phyloP scores from a whole-genome alignment of 2,888 invertebrate species.

The Lucinisca nassula region DNA sequence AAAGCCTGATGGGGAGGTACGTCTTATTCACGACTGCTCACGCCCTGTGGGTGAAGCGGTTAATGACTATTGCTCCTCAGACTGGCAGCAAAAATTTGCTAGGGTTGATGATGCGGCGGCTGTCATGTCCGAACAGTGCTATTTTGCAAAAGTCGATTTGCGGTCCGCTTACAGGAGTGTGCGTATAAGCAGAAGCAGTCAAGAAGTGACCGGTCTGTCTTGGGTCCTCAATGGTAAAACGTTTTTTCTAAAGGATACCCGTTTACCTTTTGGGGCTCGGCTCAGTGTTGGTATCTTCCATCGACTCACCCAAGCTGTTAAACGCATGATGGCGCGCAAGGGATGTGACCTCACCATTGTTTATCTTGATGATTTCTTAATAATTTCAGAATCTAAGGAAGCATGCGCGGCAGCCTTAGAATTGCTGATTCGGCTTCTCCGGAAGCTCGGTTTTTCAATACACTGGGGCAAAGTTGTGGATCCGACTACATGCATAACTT shows the following conservation, averaged over 20 bases:
- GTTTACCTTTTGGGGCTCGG: neutral
- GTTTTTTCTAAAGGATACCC: neutral
- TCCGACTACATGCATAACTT: neutral
- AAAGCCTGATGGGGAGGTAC: neutral
- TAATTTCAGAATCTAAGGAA: neutral
- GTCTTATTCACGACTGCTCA: neutral
- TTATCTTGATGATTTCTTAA: neutral
- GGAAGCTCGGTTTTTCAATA: conserved; percentile 4
- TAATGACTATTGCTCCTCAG: neutral
- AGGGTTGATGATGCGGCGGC: neutral
- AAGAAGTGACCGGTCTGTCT: neutral
- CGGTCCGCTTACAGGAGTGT: neutral
- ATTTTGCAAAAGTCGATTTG: neutral
- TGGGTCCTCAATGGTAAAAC: neutral
- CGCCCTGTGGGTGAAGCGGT: neutral
- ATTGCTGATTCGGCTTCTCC: neutral
- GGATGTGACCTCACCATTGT: neutral
- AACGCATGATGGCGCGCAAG: neutral
- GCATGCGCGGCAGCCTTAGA: neutral
- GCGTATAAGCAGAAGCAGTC: neutral
- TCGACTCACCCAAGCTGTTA: neutral
- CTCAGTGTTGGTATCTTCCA: neutral
- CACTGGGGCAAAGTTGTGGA: too few relatives aligned
- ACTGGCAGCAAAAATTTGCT: neutral
- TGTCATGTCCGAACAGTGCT: neutral